Conservation (phyloP, 2,113 vertebrate genomes). For the Chiloscyllium plagiosum region DNA sequence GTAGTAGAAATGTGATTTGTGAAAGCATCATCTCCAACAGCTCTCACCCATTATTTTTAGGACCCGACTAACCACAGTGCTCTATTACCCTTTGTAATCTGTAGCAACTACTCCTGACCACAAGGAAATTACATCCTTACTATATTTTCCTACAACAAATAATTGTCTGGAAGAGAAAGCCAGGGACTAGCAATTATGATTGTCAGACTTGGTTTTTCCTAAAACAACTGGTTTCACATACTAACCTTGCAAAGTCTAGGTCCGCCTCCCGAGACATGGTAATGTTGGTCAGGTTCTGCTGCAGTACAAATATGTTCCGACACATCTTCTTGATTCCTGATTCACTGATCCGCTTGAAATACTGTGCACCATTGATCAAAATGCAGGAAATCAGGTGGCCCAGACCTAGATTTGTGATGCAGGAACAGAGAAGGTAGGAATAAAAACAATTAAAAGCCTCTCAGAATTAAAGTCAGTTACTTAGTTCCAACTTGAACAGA, state of each 20-base stretch:
- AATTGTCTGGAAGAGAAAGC: background rate
- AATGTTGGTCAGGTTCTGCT: constrained; percentile 98
- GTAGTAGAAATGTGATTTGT: background rate
- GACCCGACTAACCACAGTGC: background rate
- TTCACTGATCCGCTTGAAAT: constrained; percentile 96
- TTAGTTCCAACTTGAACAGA: background rate
- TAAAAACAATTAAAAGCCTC: background rate
- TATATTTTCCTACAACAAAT: background rate
- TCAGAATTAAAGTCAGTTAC: background rate
- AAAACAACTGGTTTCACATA: background rate
- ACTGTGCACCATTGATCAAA: constrained; percentile 94
- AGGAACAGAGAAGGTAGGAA: background rate
- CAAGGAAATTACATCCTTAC: background rate
- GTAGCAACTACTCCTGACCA: background rate
- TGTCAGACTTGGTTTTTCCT: background rate
- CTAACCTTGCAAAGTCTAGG: constrained; percentile 90
- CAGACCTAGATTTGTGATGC: constrained; percentile 61
- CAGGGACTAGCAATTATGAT: background rate
- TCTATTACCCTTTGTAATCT: background rate
- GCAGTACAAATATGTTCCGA: constrained; percentile 95
- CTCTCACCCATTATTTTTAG: background rate
- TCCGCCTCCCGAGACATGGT: constrained; percentile 97
- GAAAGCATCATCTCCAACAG: too few species aligned
- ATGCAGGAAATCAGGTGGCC: constrained; percentile 97
- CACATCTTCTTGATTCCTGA: constrained; percentile 99